phyloP scores from a whole-genome alignment of 2,113 vertebrate genomes.

The Dromaius novaehollandiae region DNA sequence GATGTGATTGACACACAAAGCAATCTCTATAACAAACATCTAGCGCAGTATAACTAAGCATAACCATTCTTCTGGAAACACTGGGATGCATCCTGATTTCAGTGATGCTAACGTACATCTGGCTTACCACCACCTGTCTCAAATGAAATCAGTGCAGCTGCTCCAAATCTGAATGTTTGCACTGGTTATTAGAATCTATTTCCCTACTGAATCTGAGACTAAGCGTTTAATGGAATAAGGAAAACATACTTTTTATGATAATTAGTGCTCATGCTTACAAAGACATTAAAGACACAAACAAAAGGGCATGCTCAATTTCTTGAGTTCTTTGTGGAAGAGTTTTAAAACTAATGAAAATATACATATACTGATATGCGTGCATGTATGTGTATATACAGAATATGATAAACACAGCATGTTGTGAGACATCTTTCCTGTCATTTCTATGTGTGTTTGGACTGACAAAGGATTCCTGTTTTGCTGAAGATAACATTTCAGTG shows the following conservation, averaged over 20 bases:
- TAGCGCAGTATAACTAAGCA: background rate
- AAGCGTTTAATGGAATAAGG: background rate
- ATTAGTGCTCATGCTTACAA: background rate
- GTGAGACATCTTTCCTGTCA: background rate
- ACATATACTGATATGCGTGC: background rate
- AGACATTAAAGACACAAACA: background rate
- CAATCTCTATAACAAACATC: background rate
- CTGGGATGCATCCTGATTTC: background rate
- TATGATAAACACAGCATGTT: background rate
- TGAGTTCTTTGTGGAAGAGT: background rate
- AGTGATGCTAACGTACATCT: background rate
- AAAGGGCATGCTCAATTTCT: background rate
- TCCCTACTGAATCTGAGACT: background rate
- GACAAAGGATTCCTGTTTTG: background rate
- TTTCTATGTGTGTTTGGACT: background rate
- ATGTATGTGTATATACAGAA: background rate
- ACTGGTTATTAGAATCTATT: background rate
- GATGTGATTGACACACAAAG: background rate
- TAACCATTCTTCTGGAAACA: background rate
- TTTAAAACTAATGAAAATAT: background rate
- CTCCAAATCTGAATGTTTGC: background rate
- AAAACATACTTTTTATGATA: background rate
- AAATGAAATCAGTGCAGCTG: background rate
- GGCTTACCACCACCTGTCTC: background rate
- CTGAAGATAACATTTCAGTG: background rate